Conservation (phyloP, 2,797 vertebrate genomes). For the Lagocephalus sceleratus region DNA sequence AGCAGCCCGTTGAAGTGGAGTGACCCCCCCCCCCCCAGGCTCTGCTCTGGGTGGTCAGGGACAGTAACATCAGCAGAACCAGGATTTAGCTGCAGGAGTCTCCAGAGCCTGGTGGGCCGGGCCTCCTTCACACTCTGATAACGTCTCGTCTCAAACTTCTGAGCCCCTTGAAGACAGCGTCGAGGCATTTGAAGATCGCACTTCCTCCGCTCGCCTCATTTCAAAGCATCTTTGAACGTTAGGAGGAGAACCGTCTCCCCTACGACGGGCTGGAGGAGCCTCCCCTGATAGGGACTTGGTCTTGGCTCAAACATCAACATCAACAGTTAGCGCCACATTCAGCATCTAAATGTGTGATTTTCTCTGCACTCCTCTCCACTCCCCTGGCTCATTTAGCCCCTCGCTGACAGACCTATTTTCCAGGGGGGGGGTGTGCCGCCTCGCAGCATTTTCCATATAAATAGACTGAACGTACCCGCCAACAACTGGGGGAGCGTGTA, state of each 20-base stretch:
- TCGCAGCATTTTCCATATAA: conserved; percentile 60
- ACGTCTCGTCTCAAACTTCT: neutral
- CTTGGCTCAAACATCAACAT: conserved; percentile 9
- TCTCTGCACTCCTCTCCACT: conserved; percentile 9
- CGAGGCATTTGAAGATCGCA: neutral
- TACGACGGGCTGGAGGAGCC: too few species aligned
- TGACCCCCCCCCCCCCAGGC: neutral
- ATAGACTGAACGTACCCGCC: conserved; percentile 49
- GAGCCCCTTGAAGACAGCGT: neutral
- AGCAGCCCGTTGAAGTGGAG: neutral
- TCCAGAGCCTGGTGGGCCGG: neutral
- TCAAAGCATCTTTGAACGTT: conserved; percentile 1
- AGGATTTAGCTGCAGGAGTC: neutral
- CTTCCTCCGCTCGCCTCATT: neutral
- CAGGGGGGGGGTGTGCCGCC: conserved; percentile 12
- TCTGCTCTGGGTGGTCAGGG: too few species aligned
- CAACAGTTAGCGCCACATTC: conserved; percentile 4
- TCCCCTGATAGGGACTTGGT: neutral
- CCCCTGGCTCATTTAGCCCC: conserved; percentile 30
- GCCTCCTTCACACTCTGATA: neutral
- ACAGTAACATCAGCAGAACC: too few species aligned
- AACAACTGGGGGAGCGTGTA: conserved; percentile 47
- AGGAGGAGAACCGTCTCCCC: neutral
- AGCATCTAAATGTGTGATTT: conserved; percentile 2
- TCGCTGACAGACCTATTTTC: conserved; percentile 38